Conservation (phyloP, 2,113 vertebrate genomes). For the Crotalus horridus region DNA sequence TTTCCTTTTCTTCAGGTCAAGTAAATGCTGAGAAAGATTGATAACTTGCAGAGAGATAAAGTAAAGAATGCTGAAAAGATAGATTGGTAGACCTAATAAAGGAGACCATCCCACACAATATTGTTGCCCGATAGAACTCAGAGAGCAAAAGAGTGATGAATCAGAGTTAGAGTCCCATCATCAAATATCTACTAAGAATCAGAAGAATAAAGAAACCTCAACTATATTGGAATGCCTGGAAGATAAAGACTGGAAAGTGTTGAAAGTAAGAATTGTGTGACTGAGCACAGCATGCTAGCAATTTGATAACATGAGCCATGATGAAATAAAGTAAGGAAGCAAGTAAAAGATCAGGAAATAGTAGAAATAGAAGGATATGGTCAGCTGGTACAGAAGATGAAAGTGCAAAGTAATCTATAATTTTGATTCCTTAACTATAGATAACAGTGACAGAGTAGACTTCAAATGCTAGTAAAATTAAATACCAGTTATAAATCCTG, state of each 20-base stretch:
- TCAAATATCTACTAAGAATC: slow-evolving; percentile 17
- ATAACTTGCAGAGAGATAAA: slow-evolving; percentile 15
- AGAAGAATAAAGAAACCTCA: not conserved
- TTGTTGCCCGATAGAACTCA: not conserved
- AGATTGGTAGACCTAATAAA: not conserved
- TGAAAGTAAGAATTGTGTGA: not conserved
- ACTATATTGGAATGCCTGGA: not conserved
- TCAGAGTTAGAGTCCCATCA: slow-evolving; percentile 5
- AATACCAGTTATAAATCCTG: slow-evolving; percentile 55
- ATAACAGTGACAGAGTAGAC: slow-evolving; percentile 67
- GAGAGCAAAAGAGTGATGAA: not conserved
- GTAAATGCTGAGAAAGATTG: not conserved
- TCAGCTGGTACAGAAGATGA: slow-evolving; percentile 68
- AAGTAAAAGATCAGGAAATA: slow-evolving; percentile 51
- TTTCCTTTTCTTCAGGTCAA: not conserved
- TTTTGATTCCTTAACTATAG: slow-evolving; percentile 65
- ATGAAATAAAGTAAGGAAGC: slow-evolving; percentile 10
- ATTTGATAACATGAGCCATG: slow-evolving; percentile 23
- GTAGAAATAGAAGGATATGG: slow-evolving; percentile 60
- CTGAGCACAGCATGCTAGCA: not conserved
- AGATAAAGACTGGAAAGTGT: not conserved
- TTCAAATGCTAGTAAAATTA: slow-evolving; percentile 67
- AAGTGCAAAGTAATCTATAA: slow-evolving; percentile 66
- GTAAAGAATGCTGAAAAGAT: slow-evolving; percentile 31
- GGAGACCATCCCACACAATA: slow-evolving; percentile 16